A percentile compares a stretch with the other conserved stretches of the same genome.
These are phyloP conservation scores for Phaethon lepturus DNA, from an alignment of 2,113 vertebrate genomes.

Conservation along the genomic window DNA sequence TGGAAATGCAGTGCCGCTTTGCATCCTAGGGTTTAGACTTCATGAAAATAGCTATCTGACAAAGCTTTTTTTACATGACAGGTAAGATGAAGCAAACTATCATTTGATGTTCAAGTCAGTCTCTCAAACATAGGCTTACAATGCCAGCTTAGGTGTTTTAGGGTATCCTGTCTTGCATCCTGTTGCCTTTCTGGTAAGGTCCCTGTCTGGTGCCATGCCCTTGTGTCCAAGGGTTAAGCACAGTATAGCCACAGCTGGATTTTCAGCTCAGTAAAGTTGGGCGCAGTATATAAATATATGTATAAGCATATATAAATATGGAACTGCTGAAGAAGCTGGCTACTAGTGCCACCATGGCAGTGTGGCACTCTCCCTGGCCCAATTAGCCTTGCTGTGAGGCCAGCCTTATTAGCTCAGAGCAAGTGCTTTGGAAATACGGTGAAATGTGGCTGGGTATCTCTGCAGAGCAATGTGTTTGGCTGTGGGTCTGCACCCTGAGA, in stretches of 20 bases:
- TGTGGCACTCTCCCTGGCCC: neutral
- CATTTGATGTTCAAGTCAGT: neutral
- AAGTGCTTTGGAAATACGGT: neutral
- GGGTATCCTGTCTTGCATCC: neutral
- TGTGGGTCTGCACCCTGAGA: neutral
- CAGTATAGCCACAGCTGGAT: neutral
- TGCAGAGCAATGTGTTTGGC: neutral
- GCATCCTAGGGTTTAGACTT: neutral
- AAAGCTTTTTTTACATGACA: neutral
- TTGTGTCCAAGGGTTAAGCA: neutral
- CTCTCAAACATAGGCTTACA: neutral
- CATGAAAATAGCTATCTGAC: neutral
- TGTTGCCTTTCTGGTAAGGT: neutral
- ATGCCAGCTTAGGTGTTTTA: neutral
- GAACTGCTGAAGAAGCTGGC: neutral
- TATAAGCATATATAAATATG: neutral
- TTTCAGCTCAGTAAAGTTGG: neutral
- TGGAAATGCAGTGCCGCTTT: neutral
- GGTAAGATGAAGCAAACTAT: neutral
- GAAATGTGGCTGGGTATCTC: neutral
- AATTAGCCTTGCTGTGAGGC: neutral
- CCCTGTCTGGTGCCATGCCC: neutral
- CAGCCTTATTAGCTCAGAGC: neutral
- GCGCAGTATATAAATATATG: neutral
- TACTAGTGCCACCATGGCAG: rapidly evolving